These are phyloP conservation scores for Papilio polyxenes DNA, from an alignment of 1,140 invertebrate genomes.

Conservation along the genomic window DNA sequence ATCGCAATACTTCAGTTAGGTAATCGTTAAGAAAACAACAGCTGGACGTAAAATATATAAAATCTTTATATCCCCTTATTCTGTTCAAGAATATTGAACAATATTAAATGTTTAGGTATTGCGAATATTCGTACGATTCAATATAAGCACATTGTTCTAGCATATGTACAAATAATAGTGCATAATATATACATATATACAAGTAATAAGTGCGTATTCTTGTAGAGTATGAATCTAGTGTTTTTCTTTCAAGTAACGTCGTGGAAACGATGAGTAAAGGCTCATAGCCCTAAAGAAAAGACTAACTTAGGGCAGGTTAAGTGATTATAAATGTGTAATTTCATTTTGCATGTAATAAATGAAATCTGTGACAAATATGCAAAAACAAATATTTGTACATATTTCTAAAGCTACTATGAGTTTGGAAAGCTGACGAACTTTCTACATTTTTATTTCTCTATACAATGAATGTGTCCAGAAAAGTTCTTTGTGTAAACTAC, in stretches of 20 bases:
- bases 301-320: no score
- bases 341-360: neutral
- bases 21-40: conserved; percentile 23
- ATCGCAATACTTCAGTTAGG: conserved; percentile 1
- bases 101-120: neutral
- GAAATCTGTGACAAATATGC: neutral
- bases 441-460: conserved; percentile 10
- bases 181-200: no score
- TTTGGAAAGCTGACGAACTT: conserved; percentile 8
- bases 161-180: no score
- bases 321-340: neutral
- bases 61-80: conserved; percentile 12
- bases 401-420: neutral
- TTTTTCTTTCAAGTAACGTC: no score
- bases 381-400: neutral
- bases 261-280: no score
- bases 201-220: no score
- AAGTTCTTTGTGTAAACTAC: conserved; percentile 27
- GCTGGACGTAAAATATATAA: neutral
- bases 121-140: neutral
- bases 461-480: conserved; percentile 35
- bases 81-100: neutral
- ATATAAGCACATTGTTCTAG: no score
- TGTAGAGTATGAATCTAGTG: no score
- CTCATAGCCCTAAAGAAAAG: no score